phyloP scores from a whole-genome alignment of 2,797 vertebrate genomes.

The Phalloptychus januarius region DNA sequence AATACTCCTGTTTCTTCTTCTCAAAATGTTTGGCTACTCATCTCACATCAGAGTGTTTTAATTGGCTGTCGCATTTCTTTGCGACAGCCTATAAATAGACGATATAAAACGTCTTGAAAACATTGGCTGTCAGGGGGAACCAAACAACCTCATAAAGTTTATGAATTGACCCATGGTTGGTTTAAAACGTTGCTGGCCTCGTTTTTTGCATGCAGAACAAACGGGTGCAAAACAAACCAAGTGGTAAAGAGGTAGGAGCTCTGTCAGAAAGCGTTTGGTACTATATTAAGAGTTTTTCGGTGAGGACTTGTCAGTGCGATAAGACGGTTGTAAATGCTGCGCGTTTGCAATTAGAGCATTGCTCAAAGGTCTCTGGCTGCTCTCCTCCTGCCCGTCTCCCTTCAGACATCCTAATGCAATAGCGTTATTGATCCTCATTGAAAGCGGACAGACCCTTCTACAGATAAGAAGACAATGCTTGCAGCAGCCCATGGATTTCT shows the following conservation, averaged over 20 bases:
- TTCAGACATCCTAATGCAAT: slow-evolving; percentile 66
- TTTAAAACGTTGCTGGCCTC: not conserved
- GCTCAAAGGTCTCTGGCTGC: slow-evolving; percentile 8
- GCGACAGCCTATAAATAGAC: not conserved
- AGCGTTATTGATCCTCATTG: slow-evolving; percentile 60
- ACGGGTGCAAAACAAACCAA: not conserved
- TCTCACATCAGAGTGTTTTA: not conserved
- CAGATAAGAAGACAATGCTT: slow-evolving; percentile 74
- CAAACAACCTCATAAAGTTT: slow-evolving; percentile 1
- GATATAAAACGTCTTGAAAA: not conserved
- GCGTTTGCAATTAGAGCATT: not conserved
- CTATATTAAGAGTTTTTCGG: not conserved
- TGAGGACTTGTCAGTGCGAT: not conserved
- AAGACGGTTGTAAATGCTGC: not conserved
- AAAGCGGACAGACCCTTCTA: slow-evolving; percentile 59
- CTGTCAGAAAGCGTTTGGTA: not conserved
- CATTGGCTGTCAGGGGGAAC: not conserved
- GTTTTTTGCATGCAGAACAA: not conserved
- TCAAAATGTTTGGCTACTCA: not conserved
- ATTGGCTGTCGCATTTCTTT: not conserved
- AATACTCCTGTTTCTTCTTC: not conserved
- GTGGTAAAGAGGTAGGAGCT: not conserved
- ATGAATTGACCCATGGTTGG: not conserved
- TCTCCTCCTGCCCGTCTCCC: slow-evolving; percentile 19
- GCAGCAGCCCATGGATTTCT: slow-evolving; percentile 70